Evolutionary conservation across 1,140 invertebrate genomes (phyloP).

Genomic region (Triops longicaudatus): DNA sequence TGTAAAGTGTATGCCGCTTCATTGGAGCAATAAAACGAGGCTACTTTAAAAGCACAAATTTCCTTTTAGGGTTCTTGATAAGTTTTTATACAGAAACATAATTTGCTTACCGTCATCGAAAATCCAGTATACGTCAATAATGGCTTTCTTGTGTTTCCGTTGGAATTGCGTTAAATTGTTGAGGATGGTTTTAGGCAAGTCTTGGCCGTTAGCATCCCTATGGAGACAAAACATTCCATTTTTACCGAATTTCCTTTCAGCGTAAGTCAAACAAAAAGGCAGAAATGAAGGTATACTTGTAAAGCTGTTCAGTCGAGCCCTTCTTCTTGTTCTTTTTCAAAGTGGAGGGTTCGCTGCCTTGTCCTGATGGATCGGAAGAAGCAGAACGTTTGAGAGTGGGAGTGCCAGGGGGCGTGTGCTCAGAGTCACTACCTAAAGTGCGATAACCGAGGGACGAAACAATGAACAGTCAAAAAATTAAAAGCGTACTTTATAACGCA

Average conservation of each 20-base stretch:
- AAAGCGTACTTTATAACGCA: constrained; percentile 20
- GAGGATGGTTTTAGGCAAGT: constrained; percentile 53
- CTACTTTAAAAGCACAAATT: neutral
- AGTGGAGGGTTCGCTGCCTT: neutral
- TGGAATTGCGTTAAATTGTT: constrained; percentile 49
- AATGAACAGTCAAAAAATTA: constrained; percentile 32
- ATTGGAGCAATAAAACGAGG: too few species aligned
- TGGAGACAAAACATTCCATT: constrained; percentile 35
- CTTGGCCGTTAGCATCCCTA: constrained; percentile 44
- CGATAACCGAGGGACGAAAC: neutral
- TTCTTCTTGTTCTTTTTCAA: constrained; percentile 26
- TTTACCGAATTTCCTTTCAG: neutral
- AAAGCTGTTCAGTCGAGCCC: constrained; percentile 19
- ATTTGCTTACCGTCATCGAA: constrained; percentile 74
- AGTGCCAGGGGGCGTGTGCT: constrained; percentile 26
- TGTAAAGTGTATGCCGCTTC: too few species aligned
- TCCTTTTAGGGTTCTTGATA: neutral
- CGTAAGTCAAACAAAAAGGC: neutral
- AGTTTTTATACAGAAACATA: neutral
- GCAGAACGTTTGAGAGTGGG: constrained; percentile 20
- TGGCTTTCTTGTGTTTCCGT: constrained; percentile 66
- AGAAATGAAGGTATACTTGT: neutral
- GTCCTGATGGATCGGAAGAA: neutral
- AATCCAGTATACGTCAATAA: constrained; percentile 97
- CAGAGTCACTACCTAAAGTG: constrained; percentile 21